Conservation (phyloP, 2,797 vertebrate species). For the Melanogrammus aeglefinus region DNA sequence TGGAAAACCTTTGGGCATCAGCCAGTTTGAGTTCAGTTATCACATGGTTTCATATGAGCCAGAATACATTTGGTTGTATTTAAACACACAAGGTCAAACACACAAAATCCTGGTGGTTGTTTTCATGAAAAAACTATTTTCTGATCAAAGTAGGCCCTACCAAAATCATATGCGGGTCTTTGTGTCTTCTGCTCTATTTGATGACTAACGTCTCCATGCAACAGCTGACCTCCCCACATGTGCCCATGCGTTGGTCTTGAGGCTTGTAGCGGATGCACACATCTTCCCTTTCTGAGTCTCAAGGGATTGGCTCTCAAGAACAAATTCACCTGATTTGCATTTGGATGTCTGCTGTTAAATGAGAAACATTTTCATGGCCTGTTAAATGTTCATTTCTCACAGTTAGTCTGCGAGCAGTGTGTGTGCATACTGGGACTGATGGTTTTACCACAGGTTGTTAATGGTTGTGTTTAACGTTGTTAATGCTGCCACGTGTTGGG, state of each 20-base stretch:
- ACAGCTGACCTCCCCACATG: conserved; percentile 13
- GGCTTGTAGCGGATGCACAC: neutral
- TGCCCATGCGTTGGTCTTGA: conserved; percentile 11
- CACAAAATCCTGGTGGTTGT: neutral
- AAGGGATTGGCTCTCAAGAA: neutral
- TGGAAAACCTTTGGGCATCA: neutral
- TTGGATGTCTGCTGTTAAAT: neutral
- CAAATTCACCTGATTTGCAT: neutral
- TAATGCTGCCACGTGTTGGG: conserved; percentile 13
- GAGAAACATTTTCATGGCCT: neutral
- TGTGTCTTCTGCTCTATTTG: conserved; percentile 6
- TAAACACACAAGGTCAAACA: neutral
- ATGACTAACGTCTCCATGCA: neutral
- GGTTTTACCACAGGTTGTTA: no score
- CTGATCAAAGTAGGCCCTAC: neutral
- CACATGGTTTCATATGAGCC: conserved; percentile 29
- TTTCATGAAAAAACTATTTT: neutral
- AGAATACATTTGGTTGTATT: neutral
- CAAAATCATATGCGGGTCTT: neutral
- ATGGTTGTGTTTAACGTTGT: no score
- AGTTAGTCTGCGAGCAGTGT: no score
- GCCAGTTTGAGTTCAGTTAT: conserved; percentile 20
- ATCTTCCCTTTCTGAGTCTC: conserved; percentile 6
- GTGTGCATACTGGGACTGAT: no score
- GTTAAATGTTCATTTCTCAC: no score